Evolutionary conservation across 2,797 vertebrate species (phyloP).

Genomic region (Coregonus sp.): DNA sequence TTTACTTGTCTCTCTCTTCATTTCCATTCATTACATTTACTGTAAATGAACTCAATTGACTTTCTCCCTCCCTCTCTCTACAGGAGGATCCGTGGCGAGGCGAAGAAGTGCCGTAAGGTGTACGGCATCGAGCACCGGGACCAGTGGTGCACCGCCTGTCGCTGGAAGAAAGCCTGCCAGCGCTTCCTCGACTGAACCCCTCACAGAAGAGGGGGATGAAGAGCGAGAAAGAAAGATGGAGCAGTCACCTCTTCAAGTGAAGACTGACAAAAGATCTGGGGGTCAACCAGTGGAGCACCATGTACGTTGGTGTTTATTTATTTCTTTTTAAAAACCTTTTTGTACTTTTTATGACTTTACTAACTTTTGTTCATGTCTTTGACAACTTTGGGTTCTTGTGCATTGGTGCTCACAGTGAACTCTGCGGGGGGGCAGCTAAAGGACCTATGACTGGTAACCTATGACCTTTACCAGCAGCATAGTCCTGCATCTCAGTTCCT

Average conservation of each 20-base stretch:
- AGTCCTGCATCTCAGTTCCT: background rate
- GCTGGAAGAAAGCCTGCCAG: constrained; percentile 94
- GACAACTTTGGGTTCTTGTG: constrained; percentile 10
- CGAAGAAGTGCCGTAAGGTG: constrained; percentile 91
- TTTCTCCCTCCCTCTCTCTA: constrained; percentile 40
- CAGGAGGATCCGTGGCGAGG: constrained; percentile 89
- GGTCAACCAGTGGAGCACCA: constrained; percentile 33
- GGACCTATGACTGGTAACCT: constrained; percentile 22
- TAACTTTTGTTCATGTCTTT: constrained; percentile 30
- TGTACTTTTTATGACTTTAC: constrained; percentile 43
- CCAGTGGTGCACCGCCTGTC: constrained; percentile 91
- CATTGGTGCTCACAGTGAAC: constrained; percentile 34
- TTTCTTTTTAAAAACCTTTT: background rate
- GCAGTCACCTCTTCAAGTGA: background rate
- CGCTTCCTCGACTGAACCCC: constrained; percentile 85
- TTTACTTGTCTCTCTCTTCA: constrained; percentile 27
- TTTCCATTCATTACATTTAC: background rate
- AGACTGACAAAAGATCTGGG: constrained; percentile 19
- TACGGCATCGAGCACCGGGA: constrained; percentile 90
- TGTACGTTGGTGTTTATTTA: constrained; percentile 16
- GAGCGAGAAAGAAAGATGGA: constrained; percentile 67
- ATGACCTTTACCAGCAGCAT: constrained; percentile 20
- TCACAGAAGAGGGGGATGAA: background rate
- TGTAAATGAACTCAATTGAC: background rate
- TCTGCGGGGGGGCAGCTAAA: constrained; percentile 42